These are phyloP conservation scores for Parazoanthus darwini DNA, from an alignment of 92 coral and sea anemone species.

Conservation along the genomic window DNA sequence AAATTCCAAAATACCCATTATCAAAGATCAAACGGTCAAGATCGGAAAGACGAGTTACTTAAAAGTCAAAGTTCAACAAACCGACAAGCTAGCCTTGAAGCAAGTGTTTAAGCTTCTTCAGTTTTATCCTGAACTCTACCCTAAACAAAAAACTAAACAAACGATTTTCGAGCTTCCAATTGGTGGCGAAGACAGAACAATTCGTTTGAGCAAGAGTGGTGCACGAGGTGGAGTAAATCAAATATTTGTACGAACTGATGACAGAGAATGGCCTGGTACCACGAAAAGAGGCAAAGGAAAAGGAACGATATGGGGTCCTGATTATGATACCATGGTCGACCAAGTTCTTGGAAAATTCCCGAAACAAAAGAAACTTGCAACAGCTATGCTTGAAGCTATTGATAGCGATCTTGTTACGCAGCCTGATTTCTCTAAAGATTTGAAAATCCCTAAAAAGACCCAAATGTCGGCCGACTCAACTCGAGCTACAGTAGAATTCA, in stretches of 20 bases:
- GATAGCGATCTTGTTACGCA: conserved; percentile 8
- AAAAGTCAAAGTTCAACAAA: conserved; percentile 23
- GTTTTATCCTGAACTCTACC: conserved; percentile 25
- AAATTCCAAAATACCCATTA: neutral
- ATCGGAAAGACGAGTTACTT: neutral
- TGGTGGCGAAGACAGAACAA: conserved; percentile 41
- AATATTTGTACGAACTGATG: conserved; percentile 15
- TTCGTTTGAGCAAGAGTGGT: conserved; percentile 26
- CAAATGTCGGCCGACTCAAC: conserved; percentile 25
- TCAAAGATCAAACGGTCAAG: neutral
- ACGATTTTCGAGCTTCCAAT: conserved; percentile 42
- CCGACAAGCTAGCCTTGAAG: conserved; percentile 3
- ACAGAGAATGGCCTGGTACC: conserved; percentile 38
- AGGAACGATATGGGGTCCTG: conserved; percentile 1
- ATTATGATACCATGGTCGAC: conserved; percentile 43
- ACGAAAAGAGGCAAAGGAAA: conserved; percentile 2
- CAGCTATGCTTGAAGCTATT: conserved; percentile 22
- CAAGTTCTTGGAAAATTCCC: neutral
- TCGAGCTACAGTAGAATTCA: conserved; percentile 55
- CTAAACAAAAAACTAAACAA: neutral
- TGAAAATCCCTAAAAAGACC: neutral
- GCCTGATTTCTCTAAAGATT: conserved; percentile 20
- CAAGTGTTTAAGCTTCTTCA: conserved; percentile 42
- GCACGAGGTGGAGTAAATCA: conserved; percentile 24
- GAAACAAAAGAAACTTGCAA: conserved; percentile 5